Base-by-base conservation (phyloP, 1,140 invertebrate genomes). In the Sminthurides bifidus region DNA sequence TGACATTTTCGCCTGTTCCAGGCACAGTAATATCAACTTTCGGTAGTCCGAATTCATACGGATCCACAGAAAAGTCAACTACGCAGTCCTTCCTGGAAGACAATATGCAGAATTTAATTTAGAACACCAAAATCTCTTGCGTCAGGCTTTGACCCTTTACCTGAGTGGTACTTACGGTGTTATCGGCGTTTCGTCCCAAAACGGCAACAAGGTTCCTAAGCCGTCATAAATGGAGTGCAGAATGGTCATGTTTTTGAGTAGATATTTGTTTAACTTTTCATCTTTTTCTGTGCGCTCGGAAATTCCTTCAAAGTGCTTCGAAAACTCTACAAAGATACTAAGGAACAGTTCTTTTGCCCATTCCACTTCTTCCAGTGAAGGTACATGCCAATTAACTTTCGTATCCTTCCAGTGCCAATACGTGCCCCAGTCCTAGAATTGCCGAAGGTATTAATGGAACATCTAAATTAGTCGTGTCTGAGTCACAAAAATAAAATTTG, bases 381-480 rank as follows among this genome's bases (percentile, higher is more conserved):
- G 87, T 17, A 81, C 70, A 67, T 88, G 85, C 85, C 85, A 93
- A 37, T 82, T 71, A 2, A 90, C 72, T 6, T 80, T 74, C 12
- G 86, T 69, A 3, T 80, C 74, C 26, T 82, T 71, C 3, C 84
- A 66, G 63, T 85, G 71, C 12, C 79, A 76, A 1, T 80, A 72
- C 54, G 78, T 74, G 0, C 85, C 90, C 92, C 91, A 95, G 58
- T 91, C 81, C 81, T 81, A 62, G 53, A n/a, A n/a, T n/a, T n/a
- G 64, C 59, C 60, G 54, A 65, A 30, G 44, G 17, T 24, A 35
- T 29, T 45, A 54, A 56, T 54, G 44, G 27, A 46, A 64, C 48
- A 43, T 44, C 8, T 6, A 4, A 33, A 14, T 43, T 24, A 19
- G 3, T 4, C 21, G 24, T 29, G 14, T 43, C 12, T 37, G 19